Base-by-base conservation (phyloP, 23 tunicate genomes). In the Clavelina lepadiformis region DNA sequence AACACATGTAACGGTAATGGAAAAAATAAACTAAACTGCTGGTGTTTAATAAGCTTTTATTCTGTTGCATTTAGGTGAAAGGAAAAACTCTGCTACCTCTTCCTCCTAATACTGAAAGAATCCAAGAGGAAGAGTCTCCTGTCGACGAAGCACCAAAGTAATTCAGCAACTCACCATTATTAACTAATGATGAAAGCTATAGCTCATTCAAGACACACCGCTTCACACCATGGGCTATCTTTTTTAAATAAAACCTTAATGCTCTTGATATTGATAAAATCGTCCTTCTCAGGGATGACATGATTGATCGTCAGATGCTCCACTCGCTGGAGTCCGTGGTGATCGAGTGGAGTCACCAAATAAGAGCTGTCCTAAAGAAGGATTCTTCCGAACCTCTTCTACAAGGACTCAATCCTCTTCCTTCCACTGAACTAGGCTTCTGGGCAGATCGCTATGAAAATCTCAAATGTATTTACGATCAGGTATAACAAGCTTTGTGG, bases 321-420 rank as follows among this genome's bases (percentile, higher is more conserved):
- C 91, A 83, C 71, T 78, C 86, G 3, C 64, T 91, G 31, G 98
- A 91, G 56, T 82, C 91, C 15, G 91, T 91, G 30, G 98, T 91
- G 41, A 91, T 91, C 29, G 91, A 91, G 38, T 91, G 98, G 98
- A 83, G 91, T 25, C 98, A 91, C 61, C 98, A 91, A 60, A 74
- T 91, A n/a, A 63, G 82, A 15, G 83, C 77, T 67, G 98, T 91
- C 27, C 64, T 91, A 25, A 76, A 76, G 51, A 56, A 82, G 28
- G 82, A 91, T 33, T 83, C 91, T 2, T 81, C 98, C 1, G 89
- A 89, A 41, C 28, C 78, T 0, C 65, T 89, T 5, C 89, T 75
- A 54, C 89, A 89, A 65, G 98, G 98, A 57, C 71, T 84, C 33
- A 74, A 82, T 60, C 91, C 98, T 8, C 67, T 77, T 24, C 98